A percentile compares a stretch with the other conserved stretches of the same genome.
Evolutionary conservation across 2,113 vertebrate genomes (phyloP).

Genomic region (Charadrius vociferus): DNA sequence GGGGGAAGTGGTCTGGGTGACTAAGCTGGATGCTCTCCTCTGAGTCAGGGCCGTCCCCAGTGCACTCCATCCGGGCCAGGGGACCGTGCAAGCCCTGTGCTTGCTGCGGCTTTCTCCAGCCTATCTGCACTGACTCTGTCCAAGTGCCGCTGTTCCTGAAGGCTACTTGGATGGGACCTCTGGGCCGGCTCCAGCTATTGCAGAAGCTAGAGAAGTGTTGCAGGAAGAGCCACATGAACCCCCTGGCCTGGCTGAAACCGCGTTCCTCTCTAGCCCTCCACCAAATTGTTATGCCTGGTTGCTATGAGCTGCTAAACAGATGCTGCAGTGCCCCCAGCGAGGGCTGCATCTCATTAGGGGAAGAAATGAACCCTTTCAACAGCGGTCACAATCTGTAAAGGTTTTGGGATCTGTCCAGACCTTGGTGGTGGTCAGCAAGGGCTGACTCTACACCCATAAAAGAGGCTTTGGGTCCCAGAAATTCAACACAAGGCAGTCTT

Average conservation of each 20-base stretch:
- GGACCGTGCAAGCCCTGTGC: neutral
- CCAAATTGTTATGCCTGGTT: neutral
- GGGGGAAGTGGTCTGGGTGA: neutral
- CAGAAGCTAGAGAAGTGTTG: neutral
- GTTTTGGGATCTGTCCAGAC: conserved; percentile 34
- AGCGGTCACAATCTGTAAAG: conserved; percentile 1
- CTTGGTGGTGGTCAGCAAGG: conserved; percentile 13
- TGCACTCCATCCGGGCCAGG: accelerated
- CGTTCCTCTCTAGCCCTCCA: accelerated
- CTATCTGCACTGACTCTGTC: neutral
- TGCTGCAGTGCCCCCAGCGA: conserved; percentile 21
- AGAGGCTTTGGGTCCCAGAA: neutral
- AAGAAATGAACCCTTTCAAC: conserved; percentile 55
- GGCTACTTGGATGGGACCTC: neutral
- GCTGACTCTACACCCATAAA: neutral
- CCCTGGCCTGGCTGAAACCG: neutral
- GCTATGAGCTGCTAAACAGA: conserved; percentile 29
- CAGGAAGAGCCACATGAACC: neutral
- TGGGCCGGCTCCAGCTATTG: neutral
- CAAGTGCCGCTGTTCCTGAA: accelerated
- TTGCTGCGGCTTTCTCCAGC: neutral
- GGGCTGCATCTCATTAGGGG: conserved; percentile 45
- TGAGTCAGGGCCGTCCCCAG: neutral
- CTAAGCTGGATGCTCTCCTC: neutral
- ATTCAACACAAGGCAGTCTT: neutral